Conservation (phyloP, 1,140 invertebrate species). For the Bicyclus anynana region DNA sequence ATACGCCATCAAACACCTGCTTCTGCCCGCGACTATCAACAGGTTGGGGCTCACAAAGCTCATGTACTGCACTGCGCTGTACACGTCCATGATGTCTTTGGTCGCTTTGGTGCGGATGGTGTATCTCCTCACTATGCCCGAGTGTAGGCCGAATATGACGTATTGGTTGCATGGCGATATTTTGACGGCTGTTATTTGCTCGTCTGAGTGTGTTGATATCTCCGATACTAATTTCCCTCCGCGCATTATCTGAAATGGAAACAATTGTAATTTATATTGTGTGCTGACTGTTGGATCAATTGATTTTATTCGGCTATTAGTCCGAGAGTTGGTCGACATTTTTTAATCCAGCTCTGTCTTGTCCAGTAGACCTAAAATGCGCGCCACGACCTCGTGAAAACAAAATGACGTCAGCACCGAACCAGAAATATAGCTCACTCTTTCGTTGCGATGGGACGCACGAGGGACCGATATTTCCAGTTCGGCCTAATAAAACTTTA, state of each 20-base stretch:
- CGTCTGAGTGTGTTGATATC: slow-evolving; percentile 44
- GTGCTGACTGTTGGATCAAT: background rate
- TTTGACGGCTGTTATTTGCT: slow-evolving; percentile 49
- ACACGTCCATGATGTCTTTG: slow-evolving; percentile 49
- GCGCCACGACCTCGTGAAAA: no score
- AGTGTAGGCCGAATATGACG: slow-evolving; percentile 52
- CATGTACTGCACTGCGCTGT: slow-evolving; percentile 54
- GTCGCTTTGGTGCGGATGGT: slow-evolving; percentile 48
- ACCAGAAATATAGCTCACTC: no score
- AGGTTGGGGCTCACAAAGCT: slow-evolving; percentile 45
- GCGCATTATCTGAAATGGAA: slow-evolving; percentile 51
- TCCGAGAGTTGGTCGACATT: no score
- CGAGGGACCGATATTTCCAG: no score
- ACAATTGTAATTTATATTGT: background rate
- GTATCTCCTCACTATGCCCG: slow-evolving; percentile 51
- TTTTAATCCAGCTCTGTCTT: no score
- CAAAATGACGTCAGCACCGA: no score
- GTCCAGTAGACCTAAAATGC: no score
- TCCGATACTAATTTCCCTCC: slow-evolving; percentile 61
- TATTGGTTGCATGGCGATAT: slow-evolving; percentile 69
- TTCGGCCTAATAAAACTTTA: no score
- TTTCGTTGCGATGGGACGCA: no score
- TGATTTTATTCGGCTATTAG: no score
- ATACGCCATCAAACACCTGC: slow-evolving; percentile 60
- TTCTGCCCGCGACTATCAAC: slow-evolving; percentile 55